Conservation (phyloP, 2,888 invertebrate species). For the Augiades crinisus region DNA sequence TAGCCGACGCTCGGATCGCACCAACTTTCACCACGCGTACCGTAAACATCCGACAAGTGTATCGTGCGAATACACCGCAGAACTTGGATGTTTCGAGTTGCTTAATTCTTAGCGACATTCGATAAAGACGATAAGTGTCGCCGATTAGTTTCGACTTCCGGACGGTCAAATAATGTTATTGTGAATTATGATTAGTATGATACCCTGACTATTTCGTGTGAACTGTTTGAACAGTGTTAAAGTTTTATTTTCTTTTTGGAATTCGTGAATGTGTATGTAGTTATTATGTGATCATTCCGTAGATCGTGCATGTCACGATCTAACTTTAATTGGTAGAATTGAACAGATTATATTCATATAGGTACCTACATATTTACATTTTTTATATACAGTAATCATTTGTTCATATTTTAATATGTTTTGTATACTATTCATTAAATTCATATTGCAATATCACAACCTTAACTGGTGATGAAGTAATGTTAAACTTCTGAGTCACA, state of each 20-base stretch:
- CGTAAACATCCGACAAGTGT: constrained; percentile 11
- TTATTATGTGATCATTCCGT: constrained; percentile 7
- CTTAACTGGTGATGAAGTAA: too few relatives aligned
- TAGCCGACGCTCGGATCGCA: constrained; percentile 48
- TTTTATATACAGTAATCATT: neutral
- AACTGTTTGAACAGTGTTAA: neutral
- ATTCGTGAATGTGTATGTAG: neutral
- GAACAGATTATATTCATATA: neutral
- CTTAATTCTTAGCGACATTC: neutral
- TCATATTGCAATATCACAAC: too few relatives aligned
- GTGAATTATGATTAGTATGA: neutral
- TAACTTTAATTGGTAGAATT: neutral
- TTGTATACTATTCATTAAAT: neutral
- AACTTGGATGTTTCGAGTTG: too few relatives aligned
- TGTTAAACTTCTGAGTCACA: too few relatives aligned
- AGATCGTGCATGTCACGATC: neutral
- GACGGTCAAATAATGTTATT: neutral
- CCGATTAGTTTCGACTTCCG: neutral
- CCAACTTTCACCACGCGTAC: constrained; percentile 60
- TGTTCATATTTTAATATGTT: neutral
- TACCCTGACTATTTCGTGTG: neutral
- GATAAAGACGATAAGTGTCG: neutral
- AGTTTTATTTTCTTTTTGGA: neutral
- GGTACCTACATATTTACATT: neutral
- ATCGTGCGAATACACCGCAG: neutral